Conservation (phyloP, 2,113 vertebrate genomes). For the Hipposideros armiger region DNA sequence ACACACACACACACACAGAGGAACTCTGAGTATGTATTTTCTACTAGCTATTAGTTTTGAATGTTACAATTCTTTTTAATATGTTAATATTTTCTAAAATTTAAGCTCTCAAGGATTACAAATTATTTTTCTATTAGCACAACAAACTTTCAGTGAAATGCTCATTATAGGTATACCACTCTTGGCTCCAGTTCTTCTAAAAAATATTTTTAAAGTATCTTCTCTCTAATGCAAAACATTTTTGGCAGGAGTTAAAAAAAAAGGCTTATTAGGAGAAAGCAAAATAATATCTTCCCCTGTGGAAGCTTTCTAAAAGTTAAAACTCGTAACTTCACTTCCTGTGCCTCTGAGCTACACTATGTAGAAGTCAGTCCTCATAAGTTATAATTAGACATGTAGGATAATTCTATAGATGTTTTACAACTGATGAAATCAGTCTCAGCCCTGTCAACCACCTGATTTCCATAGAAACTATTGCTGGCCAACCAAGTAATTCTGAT, state of each 20-base stretch:
- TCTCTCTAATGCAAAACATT: slow-evolving; percentile 35
- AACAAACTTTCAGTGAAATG: slow-evolving; percentile 61
- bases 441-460: slow-evolving; percentile 86
- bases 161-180: neutral
- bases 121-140: slow-evolving; percentile 38
- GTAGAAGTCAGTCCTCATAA: slow-evolving; percentile 79
- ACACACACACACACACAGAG: neutral
- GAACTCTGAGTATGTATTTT: neutral
- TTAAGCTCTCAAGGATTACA: neutral
- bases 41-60: neutral
- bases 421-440: slow-evolving; percentile 87
- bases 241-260: neutral
- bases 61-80: neutral
- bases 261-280: slow-evolving; percentile 49
- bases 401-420: slow-evolving; percentile 89
- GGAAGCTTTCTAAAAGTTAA: slow-evolving; percentile 72
- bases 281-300: slow-evolving; percentile 67
- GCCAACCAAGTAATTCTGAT: slow-evolving; percentile 87
- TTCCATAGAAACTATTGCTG: slow-evolving; percentile 88
- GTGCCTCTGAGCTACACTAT: slow-evolving; percentile 81
- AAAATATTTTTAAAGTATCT: slow-evolving; percentile 39
- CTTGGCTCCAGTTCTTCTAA: slow-evolving; percentile 31
- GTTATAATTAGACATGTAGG: slow-evolving; percentile 88
- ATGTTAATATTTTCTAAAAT: slow-evolving; percentile 4
- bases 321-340: slow-evolving; percentile 77